Base-by-base conservation (phyloP, 2,797 vertebrate genomes). In the Coracias cyanogaster region DNA sequence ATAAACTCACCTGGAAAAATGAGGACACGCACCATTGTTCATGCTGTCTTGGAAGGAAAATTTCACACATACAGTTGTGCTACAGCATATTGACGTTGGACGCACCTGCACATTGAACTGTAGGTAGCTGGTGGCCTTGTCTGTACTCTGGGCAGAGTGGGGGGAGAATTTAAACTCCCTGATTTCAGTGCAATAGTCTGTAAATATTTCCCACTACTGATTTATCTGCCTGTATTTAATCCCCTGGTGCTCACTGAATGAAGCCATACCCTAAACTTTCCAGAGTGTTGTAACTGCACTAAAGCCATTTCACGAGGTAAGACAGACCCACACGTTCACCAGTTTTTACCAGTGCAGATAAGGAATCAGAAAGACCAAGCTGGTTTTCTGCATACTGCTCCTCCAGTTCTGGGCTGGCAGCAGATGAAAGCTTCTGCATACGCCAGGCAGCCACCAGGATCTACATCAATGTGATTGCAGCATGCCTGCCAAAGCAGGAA, bases 191-290 rank as follows among this genome's bases (percentile, higher is more conserved):
- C 22, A 57, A 51, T n/a, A 54, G 24, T 26, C 49, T 91, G 73
- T 84, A 91, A 86, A 60, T 88, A 74, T 71, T 93, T 85, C 67
- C 43, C 51, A 60, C n/a, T 35, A 9, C 43, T 93, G 90, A 88
- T 88, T 77, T 77, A 46, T 84, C 86, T 66, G 61, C 58, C 65
- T 81, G 21, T 35, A 19, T 62, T 71, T 67, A 93, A 88, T 33
- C 28, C 24, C 25, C n/a, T 45, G 64, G 39, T 52, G 35, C 58
- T 60, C 43, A 54, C 33, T 89, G 66, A 80, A 64, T 1, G 26
- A 94, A 91, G 67, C 60, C 74, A 39, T 35, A 54, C 13, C 33
- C 37, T 73, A 49, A 67, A 90, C 73, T 86, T 33, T 82, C 60
- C 78, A 67, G 35, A 73, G 80, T 1, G 8, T 28, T 39, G 18